phyloP scores from a whole-genome alignment of 37 sponge, comb jelly and placozoan genomes.

The Axinella damicornis region DNA sequence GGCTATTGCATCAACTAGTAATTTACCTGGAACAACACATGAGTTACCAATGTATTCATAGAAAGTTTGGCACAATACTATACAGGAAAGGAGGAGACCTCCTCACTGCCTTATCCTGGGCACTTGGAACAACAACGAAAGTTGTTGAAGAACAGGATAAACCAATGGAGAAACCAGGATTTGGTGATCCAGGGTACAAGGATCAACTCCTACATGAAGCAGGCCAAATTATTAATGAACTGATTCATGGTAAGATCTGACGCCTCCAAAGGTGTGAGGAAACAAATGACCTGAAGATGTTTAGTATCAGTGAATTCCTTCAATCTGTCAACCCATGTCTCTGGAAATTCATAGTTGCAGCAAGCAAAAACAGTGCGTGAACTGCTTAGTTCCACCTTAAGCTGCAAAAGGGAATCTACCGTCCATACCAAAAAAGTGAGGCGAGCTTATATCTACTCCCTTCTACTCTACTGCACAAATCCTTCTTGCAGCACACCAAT shows the following conservation, averaged over 20 bases:
- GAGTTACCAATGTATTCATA: conserved; percentile 4
- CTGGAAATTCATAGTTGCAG: too few relatives aligned
- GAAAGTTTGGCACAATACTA: conserved; percentile 41
- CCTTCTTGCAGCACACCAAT: background rate
- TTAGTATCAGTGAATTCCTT: too few relatives aligned
- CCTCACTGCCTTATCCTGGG: conserved; percentile 26
- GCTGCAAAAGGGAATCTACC: background rate
- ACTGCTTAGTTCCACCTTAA: too few relatives aligned
- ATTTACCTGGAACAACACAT: conserved; percentile 1
- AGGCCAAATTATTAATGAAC: conserved; percentile 4
- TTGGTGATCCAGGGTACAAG: background rate
- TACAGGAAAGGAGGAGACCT: conserved; percentile 26
- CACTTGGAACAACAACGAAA: conserved; percentile 32
- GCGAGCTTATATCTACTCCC: background rate
- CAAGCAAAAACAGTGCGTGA: too few relatives aligned
- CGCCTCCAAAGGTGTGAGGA: background rate
- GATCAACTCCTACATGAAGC: too few relatives aligned
- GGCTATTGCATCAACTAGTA: conserved; percentile 25
- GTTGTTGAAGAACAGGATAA: too few relatives aligned
- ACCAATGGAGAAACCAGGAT: too few relatives aligned
- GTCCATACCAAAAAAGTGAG: conserved; percentile 3
- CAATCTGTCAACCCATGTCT: too few relatives aligned
- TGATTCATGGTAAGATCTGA: conserved; percentile 2
- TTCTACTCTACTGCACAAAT: conserved; percentile 14
- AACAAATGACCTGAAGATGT: too few relatives aligned